Conservation (phyloP, 1,140 invertebrate species). For the Drosophila ananassae region DNA sequence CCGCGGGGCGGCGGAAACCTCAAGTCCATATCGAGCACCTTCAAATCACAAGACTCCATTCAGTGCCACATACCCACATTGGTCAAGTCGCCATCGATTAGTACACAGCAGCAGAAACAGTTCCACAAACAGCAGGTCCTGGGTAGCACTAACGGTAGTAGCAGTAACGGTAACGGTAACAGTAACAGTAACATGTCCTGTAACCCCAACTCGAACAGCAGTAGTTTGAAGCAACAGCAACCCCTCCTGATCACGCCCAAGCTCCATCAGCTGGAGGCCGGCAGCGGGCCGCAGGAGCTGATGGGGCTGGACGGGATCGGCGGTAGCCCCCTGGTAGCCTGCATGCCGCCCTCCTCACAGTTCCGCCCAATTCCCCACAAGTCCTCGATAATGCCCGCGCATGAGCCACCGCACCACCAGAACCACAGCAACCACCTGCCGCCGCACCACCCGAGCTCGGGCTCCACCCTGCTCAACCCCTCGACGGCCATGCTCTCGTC, state of each 20-base stretch:
- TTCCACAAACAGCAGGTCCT: slow-evolving; percentile 66
- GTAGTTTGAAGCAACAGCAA: slow-evolving; percentile 79
- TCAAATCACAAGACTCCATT: slow-evolving; percentile 84
- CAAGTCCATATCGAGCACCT: slow-evolving; percentile 82
- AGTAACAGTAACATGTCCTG: slow-evolving; percentile 32
- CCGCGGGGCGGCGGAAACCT: slow-evolving; percentile 77
- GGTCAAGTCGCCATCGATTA: slow-evolving; percentile 82
- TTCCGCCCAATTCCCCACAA: slow-evolving; percentile 84
- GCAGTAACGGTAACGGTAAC: slow-evolving; percentile 48
- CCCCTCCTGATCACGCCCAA: slow-evolving; percentile 79
- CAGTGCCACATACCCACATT: slow-evolving; percentile 83
- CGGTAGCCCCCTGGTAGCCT: slow-evolving; percentile 76
- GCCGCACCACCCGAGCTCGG: slow-evolving; percentile 8
- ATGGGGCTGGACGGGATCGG: slow-evolving; percentile 73
- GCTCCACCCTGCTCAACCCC: slow-evolving; percentile 65
- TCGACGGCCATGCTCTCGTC: slow-evolving; percentile 81
- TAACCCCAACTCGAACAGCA: slow-evolving; percentile 50
- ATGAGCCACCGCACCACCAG: slow-evolving; percentile 57
- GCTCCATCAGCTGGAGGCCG: slow-evolving; percentile 72
- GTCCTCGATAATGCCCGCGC: slow-evolving; percentile 70
- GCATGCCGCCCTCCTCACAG: slow-evolving; percentile 83
- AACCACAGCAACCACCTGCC: slow-evolving; percentile 41
- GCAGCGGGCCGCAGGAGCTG: slow-evolving; percentile 63
- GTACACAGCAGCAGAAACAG: slow-evolving; percentile 82
- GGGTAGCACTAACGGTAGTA: slow-evolving; percentile 44